A percentile compares a stretch with the other conserved stretches of the same genome.
Evolutionary conservation across 2,797 vertebrate species (phyloP).

Genomic region (Amphiprion clarkii): DNA sequence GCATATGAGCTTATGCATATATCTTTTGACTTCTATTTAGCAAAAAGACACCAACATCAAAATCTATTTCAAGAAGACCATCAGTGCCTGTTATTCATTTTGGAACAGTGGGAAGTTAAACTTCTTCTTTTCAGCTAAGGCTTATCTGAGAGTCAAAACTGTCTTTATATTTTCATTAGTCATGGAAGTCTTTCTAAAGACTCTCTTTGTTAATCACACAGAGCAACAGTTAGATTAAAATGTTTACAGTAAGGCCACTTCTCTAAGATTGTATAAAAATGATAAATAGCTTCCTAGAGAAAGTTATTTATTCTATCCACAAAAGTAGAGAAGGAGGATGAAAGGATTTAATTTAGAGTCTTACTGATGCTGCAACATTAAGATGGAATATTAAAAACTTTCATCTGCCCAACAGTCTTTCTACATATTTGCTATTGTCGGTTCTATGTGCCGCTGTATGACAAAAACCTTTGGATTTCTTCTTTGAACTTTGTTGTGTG

Average conservation of each 20-base stretch:
- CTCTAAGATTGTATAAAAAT: neutral
- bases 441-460: neutral
- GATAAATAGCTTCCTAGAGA: no score
- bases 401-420: neutral
- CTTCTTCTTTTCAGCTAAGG: neutral
- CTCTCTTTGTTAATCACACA: neutral
- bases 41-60: neutral
- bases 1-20: constrained; percentile 17
- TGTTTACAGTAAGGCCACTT: neutral
- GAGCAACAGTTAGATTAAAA: neutral
- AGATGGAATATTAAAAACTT: neutral
- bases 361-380: neutral
- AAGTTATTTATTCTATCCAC: constrained; percentile 3
- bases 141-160: constrained; percentile 1
- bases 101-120: neutral
- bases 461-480: neutral
- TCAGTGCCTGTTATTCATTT: neutral
- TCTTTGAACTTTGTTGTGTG: neutral
- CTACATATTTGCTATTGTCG: neutral
- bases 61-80: constrained; percentile 5
- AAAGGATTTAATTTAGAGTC: neutral
- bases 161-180: neutral
- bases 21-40: constrained; percentile 34
- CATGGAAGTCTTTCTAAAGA: neutral
- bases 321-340: neutral